Percentiles rank a stretch among this genome's conserved stretches.
phyloP scores from a whole-genome alignment of 2,113 vertebrate species.

The Hemiscyllium ocellatum region DNA sequence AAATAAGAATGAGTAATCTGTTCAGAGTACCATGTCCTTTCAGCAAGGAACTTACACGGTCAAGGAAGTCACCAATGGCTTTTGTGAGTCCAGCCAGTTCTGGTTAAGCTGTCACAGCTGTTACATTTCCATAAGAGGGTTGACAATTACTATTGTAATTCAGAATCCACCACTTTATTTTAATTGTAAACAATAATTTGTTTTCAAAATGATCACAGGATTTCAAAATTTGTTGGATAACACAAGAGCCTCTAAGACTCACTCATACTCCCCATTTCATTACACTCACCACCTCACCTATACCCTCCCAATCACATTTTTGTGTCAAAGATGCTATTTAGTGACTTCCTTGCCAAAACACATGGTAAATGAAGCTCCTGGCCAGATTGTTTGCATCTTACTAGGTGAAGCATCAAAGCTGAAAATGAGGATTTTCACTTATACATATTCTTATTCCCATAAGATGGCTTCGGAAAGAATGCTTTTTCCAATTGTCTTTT shows the following conservation, averaged over 20 bases:
- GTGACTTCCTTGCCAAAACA: slow-evolving; percentile 23
- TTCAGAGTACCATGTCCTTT: slow-evolving; percentile 23
- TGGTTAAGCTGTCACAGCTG: not conserved
- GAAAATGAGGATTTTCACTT: not conserved
- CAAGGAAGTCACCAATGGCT: not conserved
- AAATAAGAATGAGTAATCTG: slow-evolving; percentile 47
- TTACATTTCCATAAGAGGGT: not conserved
- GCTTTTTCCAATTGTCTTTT: not conserved
- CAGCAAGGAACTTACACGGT: not conserved
- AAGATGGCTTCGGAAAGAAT: not conserved
- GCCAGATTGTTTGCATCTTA: not conserved
- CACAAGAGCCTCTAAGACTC: not conserved
- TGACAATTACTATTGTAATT: not conserved
- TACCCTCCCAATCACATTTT: not conserved
- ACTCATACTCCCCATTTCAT: not conserved
- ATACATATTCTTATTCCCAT: not conserved
- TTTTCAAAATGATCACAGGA: not conserved
- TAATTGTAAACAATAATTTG: not conserved
- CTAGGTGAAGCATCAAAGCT: not conserved
- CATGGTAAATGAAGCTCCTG: not conserved
- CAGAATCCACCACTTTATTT: not conserved
- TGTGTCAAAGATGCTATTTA: not conserved
- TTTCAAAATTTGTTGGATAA: not conserved
- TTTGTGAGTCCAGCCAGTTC: not conserved
- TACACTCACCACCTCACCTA: not conserved